Conservation (phyloP, 1,140 invertebrate species). For the Globodera rostochiensis region DNA sequence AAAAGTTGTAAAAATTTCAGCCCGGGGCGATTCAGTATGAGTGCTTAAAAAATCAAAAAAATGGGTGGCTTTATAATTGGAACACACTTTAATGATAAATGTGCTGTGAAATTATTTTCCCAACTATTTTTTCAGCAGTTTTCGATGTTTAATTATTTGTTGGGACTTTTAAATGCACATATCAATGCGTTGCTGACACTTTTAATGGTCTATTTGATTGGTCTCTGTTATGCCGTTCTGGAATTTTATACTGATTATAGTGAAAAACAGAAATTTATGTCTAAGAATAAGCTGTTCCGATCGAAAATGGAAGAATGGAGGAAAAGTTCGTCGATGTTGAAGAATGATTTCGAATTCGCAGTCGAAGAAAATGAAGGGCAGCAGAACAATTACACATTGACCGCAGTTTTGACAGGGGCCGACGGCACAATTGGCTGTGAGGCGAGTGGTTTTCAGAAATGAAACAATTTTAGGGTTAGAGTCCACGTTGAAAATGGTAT, state of each 20-base stretch:
- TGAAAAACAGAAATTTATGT: conserved; percentile 6
- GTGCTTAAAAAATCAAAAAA: too few species aligned
- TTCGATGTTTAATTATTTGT: neutral
- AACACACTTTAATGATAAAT: too few species aligned
- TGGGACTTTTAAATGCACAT: conserved; percentile 1
- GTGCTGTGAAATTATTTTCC: too few species aligned
- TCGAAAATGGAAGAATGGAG: conserved; percentile 8
- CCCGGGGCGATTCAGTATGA: too few species aligned
- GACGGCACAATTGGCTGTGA: conserved; percentile 34
- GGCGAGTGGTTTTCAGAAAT: neutral
- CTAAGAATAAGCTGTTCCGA: conserved; percentile 3
- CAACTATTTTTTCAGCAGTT: neutral
- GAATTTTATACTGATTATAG: conserved; percentile 14
- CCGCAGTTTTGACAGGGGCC: conserved; percentile 32
- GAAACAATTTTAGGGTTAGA: too few species aligned
- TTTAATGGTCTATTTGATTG: conserved; percentile 2
- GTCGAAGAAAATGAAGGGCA: neutral
- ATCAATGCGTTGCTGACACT: conserved; percentile 7
- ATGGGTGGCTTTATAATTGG: too few species aligned
- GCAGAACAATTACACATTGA: neutral
- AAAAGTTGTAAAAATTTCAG: too few species aligned
- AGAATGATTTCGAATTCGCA: neutral
- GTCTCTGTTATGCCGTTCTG: conserved; percentile 1
- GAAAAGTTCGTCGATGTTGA: neutral
- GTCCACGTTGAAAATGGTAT: too few species aligned